A percentile compares a stretch with the other conserved stretches of the same genome.
Conservation (phyloP, 1,140 invertebrate genomes). For the Drosophila mauritiana region DNA sequence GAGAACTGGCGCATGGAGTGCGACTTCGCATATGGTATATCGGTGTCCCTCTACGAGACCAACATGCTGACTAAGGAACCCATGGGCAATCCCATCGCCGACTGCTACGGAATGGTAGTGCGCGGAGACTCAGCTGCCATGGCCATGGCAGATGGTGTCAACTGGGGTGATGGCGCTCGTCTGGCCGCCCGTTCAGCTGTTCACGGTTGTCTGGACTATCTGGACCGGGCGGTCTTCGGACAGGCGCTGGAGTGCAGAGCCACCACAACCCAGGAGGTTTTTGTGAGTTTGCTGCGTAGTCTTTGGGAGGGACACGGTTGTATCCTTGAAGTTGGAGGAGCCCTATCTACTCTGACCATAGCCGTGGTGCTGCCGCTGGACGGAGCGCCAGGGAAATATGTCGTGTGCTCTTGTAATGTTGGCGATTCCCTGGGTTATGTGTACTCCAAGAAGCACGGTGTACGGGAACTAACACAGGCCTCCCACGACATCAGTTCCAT, state of each 20-base stretch:
- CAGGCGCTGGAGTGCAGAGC: slow-evolving; percentile 67
- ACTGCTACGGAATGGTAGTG: slow-evolving; percentile 94
- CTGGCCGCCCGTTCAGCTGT: slow-evolving; percentile 95
- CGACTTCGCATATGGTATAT: slow-evolving; percentile 89
- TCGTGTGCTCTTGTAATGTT: slow-evolving; percentile 96
- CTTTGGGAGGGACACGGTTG: slow-evolving; percentile 95
- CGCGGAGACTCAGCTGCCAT: slow-evolving; percentile 92
- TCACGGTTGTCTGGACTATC: slow-evolving; percentile 93
- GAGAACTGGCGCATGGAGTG: slow-evolving; percentile 89
- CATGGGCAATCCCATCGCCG: slow-evolving; percentile 95
- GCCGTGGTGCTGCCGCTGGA: slow-evolving; percentile 90
- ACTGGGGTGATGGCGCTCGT: slow-evolving; percentile 96
- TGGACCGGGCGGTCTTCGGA: slow-evolving; percentile 91
- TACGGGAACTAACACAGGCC: slow-evolving; percentile 90
- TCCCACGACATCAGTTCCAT: slow-evolving; percentile 96
- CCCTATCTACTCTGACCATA: slow-evolving; percentile 94
- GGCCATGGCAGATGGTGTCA: slow-evolving; percentile 95
- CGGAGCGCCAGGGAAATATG: slow-evolving; percentile 86
- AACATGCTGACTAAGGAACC: slow-evolving; percentile 91
- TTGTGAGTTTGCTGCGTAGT: slow-evolving; percentile 91
- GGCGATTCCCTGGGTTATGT: slow-evolving; percentile 96
- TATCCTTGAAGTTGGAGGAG: slow-evolving; percentile 94
- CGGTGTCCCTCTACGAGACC: slow-evolving; percentile 91
- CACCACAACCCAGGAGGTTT: slow-evolving; percentile 87
- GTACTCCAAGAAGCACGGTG: slow-evolving; percentile 91